Evolutionary conservation across 2,113 vertebrate genomes (phyloP), one percentile per base, ranked within the genome.

Genomic region (Boleophthalmus pectinirostris): DNA sequence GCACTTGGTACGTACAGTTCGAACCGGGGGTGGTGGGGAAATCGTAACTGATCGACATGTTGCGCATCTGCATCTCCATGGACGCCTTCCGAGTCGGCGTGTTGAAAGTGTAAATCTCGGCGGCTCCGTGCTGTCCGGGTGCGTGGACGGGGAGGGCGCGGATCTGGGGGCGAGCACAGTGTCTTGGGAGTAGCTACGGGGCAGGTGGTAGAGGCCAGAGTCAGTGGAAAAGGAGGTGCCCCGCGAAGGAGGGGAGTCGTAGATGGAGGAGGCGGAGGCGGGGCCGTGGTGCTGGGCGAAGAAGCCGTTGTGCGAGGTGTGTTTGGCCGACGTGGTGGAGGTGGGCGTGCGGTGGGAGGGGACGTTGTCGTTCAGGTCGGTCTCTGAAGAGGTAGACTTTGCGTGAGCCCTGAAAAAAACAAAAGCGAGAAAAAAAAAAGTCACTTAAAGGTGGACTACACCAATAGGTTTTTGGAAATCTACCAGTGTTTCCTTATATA

Each of bases 311-410:
- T 97, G 90, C 0, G 92, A 92, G 53, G 92, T 83, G 10, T 95
- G 95, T 82, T 95, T 98, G 80, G 92, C 91, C 3, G 88, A 90
- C 63, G 93, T 94, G 81, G 86, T 81, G 70, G 89, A 88, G 0
- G 92, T 93, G 0, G 95, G 92, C 9, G 87, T 93, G 91, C 95
- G 96, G 85, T 96, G 97, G 65, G 93, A 93, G 65, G 96, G 95
- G 80, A 98, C 90, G 63, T 98, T 98, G 91, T 98, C 98, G 14
- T 98, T 98, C 93, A 96, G 97, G 95, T 99, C 98, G 66, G 97
- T 98, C 91, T 98, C 97, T 35, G 96, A 97, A 63, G 95, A 96
- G 88, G 94, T 94, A 88, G 95, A 94, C 90, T 97, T 99, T 6
- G 91, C 81, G 0, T 94, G 95, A 67, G 92, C 89, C 92, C 97